Conservation (phyloP, 2,797 vertebrate genomes). For the Notolabrus celidotus region DNA sequence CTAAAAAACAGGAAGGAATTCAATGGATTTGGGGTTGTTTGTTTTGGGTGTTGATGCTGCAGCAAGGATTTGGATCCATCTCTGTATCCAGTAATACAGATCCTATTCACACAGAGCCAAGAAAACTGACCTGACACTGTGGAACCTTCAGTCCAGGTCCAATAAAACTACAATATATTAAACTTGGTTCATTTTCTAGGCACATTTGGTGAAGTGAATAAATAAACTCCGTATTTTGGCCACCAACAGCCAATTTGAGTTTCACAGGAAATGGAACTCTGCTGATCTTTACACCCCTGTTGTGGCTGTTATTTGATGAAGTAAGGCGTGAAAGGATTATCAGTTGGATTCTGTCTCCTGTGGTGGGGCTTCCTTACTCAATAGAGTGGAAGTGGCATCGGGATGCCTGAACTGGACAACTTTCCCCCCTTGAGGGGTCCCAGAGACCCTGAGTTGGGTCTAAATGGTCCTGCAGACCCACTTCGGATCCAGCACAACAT, state of each 20-base stretch:
- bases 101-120: slow-evolving; percentile 23
- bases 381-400: slow-evolving; percentile 55
- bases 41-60: slow-evolving; percentile 42
- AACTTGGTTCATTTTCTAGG: slow-evolving; percentile 12
- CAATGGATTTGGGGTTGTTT: slow-evolving; percentile 30
- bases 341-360: slow-evolving; percentile 29
- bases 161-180: slow-evolving; percentile 8
- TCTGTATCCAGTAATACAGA: slow-evolving; percentile 14
- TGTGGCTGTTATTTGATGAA: neutral
- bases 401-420: slow-evolving; percentile 90
- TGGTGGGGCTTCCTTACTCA: slow-evolving; percentile 49
- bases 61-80: slow-evolving; percentile 24
- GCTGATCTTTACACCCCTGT: neutral
- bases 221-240: slow-evolving; percentile 2
- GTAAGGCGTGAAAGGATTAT: slow-evolving; percentile 14
- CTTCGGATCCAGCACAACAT: slow-evolving; percentile 90
- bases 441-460: slow-evolving; percentile 54
- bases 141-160: neutral
- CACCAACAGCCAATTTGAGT: too few species aligned
- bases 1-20: too few species aligned
- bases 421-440: slow-evolving; percentile 72
- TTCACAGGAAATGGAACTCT: too few species aligned
- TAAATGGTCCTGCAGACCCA: slow-evolving; percentile 79
- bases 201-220: slow-evolving; percentile 13
- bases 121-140: slow-evolving; percentile 34